A percentile compares a stretch with the other conserved stretches of the same genome.
Conservation (phyloP, 2,797 vertebrate genomes). For the Schizothorax lantsangensis region DNA sequence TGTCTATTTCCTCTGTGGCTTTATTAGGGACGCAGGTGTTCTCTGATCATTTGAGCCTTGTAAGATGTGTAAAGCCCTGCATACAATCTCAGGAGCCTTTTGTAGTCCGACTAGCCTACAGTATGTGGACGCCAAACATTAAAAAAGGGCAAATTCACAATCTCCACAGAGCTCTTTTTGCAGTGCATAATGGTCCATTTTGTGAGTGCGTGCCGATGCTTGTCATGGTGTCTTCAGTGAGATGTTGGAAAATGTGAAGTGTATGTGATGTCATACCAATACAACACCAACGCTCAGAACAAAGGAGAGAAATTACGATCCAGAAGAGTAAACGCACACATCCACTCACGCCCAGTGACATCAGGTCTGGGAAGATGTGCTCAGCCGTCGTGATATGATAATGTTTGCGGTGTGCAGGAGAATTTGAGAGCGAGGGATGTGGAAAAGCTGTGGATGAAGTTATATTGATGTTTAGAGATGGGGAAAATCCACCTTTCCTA, state of each 20-base stretch:
- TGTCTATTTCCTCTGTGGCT: conserved; percentile 5
- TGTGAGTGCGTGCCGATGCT: conserved; percentile 22
- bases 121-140: neutral
- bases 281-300: neutral
- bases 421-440: conserved; percentile 17
- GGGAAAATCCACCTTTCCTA: conserved; percentile 65
- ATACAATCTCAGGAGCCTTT: conserved; percentile 3
- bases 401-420: neutral
- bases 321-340: conserved; percentile 29
- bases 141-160: conserved; percentile 15
- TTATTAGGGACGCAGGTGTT: conserved; percentile 28
- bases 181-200: neutral
- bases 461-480: conserved; percentile 41
- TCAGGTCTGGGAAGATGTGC: conserved; percentile 32
- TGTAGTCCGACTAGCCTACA: conserved; percentile 17
- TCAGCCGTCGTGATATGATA: neutral
- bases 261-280: conserved; percentile 5
- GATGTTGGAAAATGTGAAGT: conserved; percentile 35
- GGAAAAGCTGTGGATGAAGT: conserved; percentile 36
- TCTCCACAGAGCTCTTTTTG: conserved; percentile 1
- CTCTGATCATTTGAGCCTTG: conserved; percentile 9
- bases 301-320: conserved; percentile 2
- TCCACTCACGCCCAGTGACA: conserved; percentile 34
- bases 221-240: conserved; percentile 15
- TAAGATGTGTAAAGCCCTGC: neutral